These are phyloP conservation scores for Melikaiella ostensackeni DNA, from an alignment of 2,888 invertebrate species.

Conservation along the genomic window DNA sequence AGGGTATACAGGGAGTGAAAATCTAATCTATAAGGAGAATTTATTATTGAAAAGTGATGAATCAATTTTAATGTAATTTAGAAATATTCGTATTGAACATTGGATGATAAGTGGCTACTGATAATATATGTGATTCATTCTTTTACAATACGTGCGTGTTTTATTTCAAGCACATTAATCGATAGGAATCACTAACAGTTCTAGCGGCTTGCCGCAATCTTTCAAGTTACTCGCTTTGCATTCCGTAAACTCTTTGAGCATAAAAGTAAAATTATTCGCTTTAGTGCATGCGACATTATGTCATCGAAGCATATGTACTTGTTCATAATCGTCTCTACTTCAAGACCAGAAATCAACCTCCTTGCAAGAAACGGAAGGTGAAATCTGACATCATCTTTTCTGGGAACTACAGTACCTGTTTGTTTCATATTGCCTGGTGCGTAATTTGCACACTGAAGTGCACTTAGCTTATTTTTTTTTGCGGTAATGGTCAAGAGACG, in stretches of 20 bases:
- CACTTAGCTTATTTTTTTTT: not conserved
- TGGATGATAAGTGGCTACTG: not conserved
- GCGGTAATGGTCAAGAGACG: not conserved
- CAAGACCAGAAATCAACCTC: not conserved
- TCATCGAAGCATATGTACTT: not conserved
- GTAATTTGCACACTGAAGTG: slow-evolving; percentile 7
- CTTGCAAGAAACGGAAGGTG: slow-evolving; percentile 7
- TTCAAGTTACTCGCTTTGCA: not conserved
- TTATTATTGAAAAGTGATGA: not conserved
- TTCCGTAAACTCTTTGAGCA: not conserved
- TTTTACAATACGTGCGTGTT: not conserved
- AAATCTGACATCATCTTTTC: slow-evolving; percentile 30
- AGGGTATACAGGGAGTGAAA: too few species aligned
- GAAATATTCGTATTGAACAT: not conserved
- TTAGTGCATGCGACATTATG: slow-evolving; percentile 3
- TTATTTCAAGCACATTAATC: slow-evolving; percentile 2
- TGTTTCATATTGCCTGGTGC: slow-evolving; percentile 10
- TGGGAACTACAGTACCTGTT: slow-evolving; percentile 9
- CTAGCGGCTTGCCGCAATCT: not conserved
- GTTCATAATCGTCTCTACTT: not conserved
- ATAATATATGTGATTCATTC: not conserved
- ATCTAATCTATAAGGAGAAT: too few species aligned
- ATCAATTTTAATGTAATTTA: not conserved
- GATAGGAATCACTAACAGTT: slow-evolving; percentile 3
- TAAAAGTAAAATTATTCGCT: slow-evolving; percentile 8